Base-by-base conservation (phyloP, 1,140 invertebrate genomes). In the Drosophila pseudoobscura region DNA sequence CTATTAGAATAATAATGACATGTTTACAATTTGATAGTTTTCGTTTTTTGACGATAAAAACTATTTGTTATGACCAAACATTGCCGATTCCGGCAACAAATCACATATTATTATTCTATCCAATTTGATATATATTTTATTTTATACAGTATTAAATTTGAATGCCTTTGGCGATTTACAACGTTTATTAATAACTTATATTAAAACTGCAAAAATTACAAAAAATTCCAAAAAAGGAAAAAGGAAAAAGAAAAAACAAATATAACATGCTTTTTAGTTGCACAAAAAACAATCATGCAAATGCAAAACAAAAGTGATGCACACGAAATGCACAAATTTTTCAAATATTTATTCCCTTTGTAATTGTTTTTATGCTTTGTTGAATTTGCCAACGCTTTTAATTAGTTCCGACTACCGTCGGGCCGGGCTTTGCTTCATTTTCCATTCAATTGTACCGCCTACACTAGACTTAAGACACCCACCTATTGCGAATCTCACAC, bases 311-410 rank as follows among this genome's bases (percentile, higher is more conserved):
- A 45, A 50, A 52, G 62, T 61, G 53, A 49, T 53, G 35, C 9
- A 22, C 50, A 44, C 17, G 11, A 17, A 9, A 52, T 20, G 29
- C 7, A 17, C 13, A 56, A 63, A 58, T 58, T 71, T 59, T 62
- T 64, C 7, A 74, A 75, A 85, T 70, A 77, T 80, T 57, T 50
- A 66, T 64, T 59, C 55, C 26, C 50, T 62, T 66, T 71, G 45
- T 61, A 63, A 57, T 57, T 44, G 47, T 57, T 68, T 57, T 66
- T 57, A 44, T 47, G 57, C 52, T 46, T 49, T 58, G 47, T 60
- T 59, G 35, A 17, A 49, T 52, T 60, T 71, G n/a, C 43, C 60
- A 61, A 53, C 52, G 62, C 53, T 80, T 75, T 80, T 60, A 65
- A 75, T 71, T 71, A 71, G 55, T 46, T 43, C n/a, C 11, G 31